phyloP scores from a whole-genome alignment of 1,140 invertebrate genomes.

The Dolichoris vasculosae region DNA sequence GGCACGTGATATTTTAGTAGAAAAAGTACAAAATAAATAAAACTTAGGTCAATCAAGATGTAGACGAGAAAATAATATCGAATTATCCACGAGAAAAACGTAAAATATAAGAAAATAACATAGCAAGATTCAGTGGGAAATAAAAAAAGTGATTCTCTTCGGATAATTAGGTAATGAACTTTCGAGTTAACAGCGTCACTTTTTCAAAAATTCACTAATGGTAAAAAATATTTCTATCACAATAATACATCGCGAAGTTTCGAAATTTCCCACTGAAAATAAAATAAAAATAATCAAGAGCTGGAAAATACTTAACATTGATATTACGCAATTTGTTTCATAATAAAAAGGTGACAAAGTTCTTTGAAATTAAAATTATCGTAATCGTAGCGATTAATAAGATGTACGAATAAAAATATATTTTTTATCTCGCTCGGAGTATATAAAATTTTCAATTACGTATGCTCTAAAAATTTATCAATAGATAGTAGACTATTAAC shows the following conservation, averaged over 20 bases:
- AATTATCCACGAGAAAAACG: not conserved
- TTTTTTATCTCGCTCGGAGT: not conserved
- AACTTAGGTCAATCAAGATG: not conserved
- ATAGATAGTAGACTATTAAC: not conserved
- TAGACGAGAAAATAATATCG: constrained; percentile 2
- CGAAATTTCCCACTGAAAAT: not conserved
- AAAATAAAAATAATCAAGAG: not conserved
- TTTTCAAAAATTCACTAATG: not conserved
- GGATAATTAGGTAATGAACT: not conserved
- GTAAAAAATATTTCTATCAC: not conserved
- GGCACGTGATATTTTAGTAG: not conserved
- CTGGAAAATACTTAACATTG: too few species aligned
- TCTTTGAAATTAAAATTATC: too few species aligned
- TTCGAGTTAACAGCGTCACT: not conserved
- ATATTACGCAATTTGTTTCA: not conserved
- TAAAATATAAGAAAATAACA: not conserved
- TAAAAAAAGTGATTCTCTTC: not conserved
- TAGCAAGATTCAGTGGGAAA: not conserved
- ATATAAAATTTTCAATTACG: not conserved
- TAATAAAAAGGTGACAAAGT: not conserved
- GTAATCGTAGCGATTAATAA: too few species aligned
- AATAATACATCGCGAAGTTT: not conserved
- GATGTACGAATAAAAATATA: too few species aligned
- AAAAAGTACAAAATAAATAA: not conserved
- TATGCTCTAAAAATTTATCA: not conserved